phyloP scores from a whole-genome alignment of 1,140 invertebrate genomes.

The Drosophila parvula region DNA sequence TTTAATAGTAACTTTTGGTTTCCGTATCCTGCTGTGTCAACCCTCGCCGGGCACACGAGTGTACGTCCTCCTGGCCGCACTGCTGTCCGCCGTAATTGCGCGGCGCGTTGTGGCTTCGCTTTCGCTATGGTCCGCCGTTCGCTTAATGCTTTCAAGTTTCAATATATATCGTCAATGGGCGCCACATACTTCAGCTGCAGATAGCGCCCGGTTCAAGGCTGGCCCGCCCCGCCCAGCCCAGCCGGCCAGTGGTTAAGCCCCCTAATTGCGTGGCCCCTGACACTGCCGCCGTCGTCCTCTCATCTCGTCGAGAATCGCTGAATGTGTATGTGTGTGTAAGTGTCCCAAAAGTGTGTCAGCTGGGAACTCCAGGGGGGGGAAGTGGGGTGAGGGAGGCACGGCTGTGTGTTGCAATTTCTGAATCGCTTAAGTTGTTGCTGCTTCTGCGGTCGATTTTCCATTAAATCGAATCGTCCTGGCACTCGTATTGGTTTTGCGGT shows the following conservation, averaged over 20 bases:
- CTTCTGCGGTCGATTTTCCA: slow-evolving; percentile 75
- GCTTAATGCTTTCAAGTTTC: slow-evolving; percentile 51
- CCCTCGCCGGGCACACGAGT: slow-evolving; percentile 12
- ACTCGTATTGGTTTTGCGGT: slow-evolving; percentile 73
- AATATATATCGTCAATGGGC: slow-evolving; percentile 47
- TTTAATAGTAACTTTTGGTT: background rate
- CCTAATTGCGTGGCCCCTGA: slow-evolving; percentile 61
- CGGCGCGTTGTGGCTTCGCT: slow-evolving; percentile 21
- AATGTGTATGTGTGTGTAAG: slow-evolving; percentile 18
- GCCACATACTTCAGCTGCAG: slow-evolving; percentile 47
- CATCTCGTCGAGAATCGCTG: slow-evolving; percentile 1
- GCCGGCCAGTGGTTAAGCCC: slow-evolving; percentile 57
- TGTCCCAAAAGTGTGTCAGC: slow-evolving; percentile 36
- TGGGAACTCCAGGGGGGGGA: background rate
- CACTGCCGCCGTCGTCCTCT: slow-evolving; percentile 22
- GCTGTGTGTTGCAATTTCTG: slow-evolving; percentile 61
- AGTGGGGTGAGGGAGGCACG: background rate
- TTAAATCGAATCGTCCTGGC: slow-evolving; percentile 70
- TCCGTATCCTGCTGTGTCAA: slow-evolving; percentile 4
- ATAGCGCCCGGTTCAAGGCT: slow-evolving; percentile 40
- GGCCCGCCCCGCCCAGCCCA: background rate
- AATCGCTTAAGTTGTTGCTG: slow-evolving; percentile 76
- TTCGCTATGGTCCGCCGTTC: slow-evolving; percentile 25
- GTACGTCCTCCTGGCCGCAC: background rate
- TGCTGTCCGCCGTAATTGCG: slow-evolving; percentile 44